phyloP scores from a whole-genome alignment of 2,888 invertebrate species.

The Chrysolina oricalcia region DNA sequence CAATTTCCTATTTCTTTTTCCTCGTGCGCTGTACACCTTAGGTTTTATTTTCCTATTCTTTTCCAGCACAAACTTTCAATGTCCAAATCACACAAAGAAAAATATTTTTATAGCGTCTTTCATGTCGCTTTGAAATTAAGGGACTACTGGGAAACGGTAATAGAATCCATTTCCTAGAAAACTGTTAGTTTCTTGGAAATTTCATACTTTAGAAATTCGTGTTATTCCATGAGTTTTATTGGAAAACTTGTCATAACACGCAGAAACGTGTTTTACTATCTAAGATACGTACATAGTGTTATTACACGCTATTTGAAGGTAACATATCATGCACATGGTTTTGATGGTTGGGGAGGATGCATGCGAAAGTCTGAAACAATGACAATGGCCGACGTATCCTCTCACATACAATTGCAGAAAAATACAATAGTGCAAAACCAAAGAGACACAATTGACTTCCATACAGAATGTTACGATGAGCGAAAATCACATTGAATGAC shows the following conservation, averaged over 20 bases:
- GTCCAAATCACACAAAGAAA: constrained; percentile 10
- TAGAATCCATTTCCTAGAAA: not conserved
- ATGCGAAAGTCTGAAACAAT: no score
- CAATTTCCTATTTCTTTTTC: constrained; percentile 54
- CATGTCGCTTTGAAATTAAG: constrained; percentile 11
- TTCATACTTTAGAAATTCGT: not conserved
- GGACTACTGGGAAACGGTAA: not conserved
- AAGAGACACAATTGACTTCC: no score
- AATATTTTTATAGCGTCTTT: constrained; percentile 1
- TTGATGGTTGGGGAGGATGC: no score
- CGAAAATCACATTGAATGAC: no score
- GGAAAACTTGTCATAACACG: not conserved
- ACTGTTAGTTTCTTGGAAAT: not conserved
- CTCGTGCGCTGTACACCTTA: constrained; percentile 23
- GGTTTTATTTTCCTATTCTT: constrained; percentile 9
- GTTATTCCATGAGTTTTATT: not conserved
- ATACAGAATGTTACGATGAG: no score
- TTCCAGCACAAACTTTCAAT: not conserved
- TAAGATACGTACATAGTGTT: no score
- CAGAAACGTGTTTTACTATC: not conserved
- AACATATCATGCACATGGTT: no score
- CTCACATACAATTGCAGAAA: no score
- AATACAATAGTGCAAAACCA: no score
- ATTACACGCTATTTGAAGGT: no score
- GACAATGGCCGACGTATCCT: no score